Conservation (phyloP, 2,888 invertebrate genomes). For the Hirtodrosophila alboralis region DNA sequence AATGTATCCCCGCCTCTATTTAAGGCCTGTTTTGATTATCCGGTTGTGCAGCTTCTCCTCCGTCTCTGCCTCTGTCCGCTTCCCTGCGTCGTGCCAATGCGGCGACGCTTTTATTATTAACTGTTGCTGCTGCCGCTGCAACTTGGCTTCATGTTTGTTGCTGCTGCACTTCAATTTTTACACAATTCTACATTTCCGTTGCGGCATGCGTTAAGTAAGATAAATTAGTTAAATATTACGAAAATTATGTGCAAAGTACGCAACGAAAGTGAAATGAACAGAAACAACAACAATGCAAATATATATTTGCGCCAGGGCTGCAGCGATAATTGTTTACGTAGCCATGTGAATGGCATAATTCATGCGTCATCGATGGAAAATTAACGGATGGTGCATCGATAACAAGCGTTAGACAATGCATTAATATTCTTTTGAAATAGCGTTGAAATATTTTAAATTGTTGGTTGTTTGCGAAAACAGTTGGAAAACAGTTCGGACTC, state of each 20-base stretch:
- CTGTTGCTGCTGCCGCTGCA: constrained; percentile 43
- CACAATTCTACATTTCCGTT: constrained; percentile 38
- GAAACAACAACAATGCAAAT: constrained; percentile 50
- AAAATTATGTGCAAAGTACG: constrained; percentile 49
- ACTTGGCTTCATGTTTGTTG: constrained; percentile 58
- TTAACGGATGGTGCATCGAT: constrained; percentile 5
- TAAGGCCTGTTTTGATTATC: constrained; percentile 53
- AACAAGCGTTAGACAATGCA: background rate
- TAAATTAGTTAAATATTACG: constrained; percentile 40
- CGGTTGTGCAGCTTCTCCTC: constrained; percentile 56
- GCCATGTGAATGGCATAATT: constrained; percentile 29
- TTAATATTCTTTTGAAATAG: too few relatives aligned
- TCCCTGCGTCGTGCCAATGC: constrained; percentile 21
- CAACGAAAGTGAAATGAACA: constrained; percentile 72
- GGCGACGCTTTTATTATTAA: constrained; percentile 60
- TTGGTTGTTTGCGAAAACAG: too few relatives aligned
- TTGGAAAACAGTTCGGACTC: too few relatives aligned
- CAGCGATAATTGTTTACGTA: background rate
- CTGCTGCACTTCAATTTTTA: constrained; percentile 20
- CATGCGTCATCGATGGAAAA: constrained; percentile 28
- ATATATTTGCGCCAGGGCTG: constrained; percentile 38
- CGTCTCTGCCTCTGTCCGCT: constrained; percentile 7
- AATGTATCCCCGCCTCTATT: constrained; percentile 22
- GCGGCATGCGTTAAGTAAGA: constrained; percentile 42
- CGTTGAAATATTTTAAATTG: too few relatives aligned